Evolutionary conservation across 2,888 invertebrate genomes (phyloP).

Genomic region (Ophion ventricosus): DNA sequence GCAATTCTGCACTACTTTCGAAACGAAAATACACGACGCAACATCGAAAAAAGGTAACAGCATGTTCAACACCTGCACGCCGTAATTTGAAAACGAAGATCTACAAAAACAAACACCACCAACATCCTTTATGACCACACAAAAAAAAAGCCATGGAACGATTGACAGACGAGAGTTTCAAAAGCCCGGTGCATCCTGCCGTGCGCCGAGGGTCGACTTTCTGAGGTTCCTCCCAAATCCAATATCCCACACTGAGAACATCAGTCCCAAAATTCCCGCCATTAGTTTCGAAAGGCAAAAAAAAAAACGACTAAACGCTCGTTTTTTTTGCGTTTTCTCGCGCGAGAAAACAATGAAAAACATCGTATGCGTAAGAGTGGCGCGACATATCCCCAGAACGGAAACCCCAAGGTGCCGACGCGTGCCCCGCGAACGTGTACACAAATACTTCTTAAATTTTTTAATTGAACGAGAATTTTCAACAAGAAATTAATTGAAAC

Average conservation of each 20-base stretch:
- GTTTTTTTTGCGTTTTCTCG: conserved; percentile 20
- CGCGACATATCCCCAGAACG: conserved; percentile 65
- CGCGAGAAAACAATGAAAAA: conserved; percentile 45
- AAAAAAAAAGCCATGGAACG: conserved; percentile 74
- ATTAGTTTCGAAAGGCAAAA: conserved; percentile 29
- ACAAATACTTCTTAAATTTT: conserved; percentile 76
- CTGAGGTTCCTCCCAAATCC: conserved; percentile 64
- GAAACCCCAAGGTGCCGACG: conserved; percentile 77
- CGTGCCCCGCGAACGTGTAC: conserved; percentile 81
- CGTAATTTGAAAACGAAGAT: conserved; percentile 68
- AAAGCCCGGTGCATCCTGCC: conserved; percentile 78
- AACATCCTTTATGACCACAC: conserved; percentile 78
- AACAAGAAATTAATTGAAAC: too few relatives aligned
- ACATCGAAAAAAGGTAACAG: conserved; percentile 59
- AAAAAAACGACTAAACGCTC: conserved; percentile 28
- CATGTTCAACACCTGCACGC: conserved; percentile 58
- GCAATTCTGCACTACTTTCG: conserved; percentile 61
- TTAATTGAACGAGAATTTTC: conserved; percentile 69
- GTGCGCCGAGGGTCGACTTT: conserved; percentile 79
- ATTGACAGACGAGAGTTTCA: conserved; percentile 78
- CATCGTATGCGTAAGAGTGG: conserved; percentile 51
- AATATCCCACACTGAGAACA: conserved; percentile 26
- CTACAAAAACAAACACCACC: conserved; percentile 69
- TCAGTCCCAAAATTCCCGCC: conserved; percentile 41
- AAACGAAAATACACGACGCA: conserved; percentile 46